These are phyloP conservation scores for Macrosiphum euphorbiae DNA, from an alignment of 2,888 invertebrate species.

Conservation along the genomic window DNA sequence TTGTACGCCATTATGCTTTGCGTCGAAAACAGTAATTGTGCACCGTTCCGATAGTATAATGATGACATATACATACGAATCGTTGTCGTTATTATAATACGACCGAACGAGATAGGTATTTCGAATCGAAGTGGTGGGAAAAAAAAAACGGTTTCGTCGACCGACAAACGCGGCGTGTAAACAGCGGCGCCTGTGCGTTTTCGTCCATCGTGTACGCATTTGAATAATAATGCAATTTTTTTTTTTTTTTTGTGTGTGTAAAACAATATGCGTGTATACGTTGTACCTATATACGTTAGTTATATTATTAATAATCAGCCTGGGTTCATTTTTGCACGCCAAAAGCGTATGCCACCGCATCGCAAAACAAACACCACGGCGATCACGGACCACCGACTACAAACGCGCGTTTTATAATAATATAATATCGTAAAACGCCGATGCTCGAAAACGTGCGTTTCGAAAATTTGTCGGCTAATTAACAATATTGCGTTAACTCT, in stretches of 20 bases:
- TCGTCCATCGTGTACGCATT: neutral
- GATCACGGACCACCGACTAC: constrained; percentile 10
- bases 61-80: neutral
- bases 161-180: neutral
- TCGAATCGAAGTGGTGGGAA: neutral
- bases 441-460: neutral
- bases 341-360: neutral
- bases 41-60: neutral
- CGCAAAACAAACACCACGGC: neutral
- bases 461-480: neutral
- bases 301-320: neutral
- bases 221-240: neutral
- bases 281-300: neutral
- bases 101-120: neutral
- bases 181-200: neutral
- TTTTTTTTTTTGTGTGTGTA: neutral
- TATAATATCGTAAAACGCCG: neutral
- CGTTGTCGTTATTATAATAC: neutral
- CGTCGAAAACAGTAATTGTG: neutral
- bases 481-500: neutral
- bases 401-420: neutral
- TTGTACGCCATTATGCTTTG: neutral
- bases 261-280: constrained; percentile 12
- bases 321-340: neutral
- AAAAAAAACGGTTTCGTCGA: neutral